Evolutionary conservation across 2,113 vertebrate genomes (phyloP).

Genomic region (Benitochromis conjunctus): DNA sequence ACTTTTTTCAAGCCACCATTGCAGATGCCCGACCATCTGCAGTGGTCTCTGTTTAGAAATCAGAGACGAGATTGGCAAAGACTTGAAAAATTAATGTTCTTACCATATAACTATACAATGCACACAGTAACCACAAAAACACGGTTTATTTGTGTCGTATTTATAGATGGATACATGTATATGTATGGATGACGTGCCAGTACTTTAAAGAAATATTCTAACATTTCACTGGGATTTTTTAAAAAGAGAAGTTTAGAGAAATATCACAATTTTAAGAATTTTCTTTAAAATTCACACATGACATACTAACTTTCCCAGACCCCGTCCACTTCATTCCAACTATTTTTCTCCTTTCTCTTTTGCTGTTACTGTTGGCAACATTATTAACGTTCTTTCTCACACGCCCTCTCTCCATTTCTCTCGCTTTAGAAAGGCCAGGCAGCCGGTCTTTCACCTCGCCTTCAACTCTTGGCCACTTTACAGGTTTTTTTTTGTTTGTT

Average conservation of each 20-base stretch:
- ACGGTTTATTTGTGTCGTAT: background rate
- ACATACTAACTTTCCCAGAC: constrained; percentile 12
- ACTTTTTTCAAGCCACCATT: background rate
- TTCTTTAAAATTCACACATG: background rate
- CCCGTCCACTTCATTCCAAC: constrained; percentile 16
- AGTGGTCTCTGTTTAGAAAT: background rate
- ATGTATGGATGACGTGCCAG: background rate
- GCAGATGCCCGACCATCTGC: background rate
- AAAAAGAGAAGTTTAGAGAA: background rate
- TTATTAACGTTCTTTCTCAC: constrained; percentile 27
- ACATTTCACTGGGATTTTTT: background rate
- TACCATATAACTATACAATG: background rate
- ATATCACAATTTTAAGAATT: background rate
- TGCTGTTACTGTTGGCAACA: constrained; percentile 32
- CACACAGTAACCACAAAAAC: background rate
- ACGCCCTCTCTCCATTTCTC: background rate
- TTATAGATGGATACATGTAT: background rate
- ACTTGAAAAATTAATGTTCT: background rate
- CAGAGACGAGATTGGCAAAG: background rate
- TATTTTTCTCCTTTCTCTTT: constrained; percentile 9
- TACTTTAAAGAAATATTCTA: background rate
- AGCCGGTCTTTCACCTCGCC: constrained; percentile 53
- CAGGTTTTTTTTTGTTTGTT: background rate
- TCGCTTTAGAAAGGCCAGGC: constrained; percentile 23
- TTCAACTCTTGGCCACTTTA: constrained; percentile 58